phyloP scores from a whole-genome alignment of 2,797 vertebrate species.

The Remorina albescens region DNA sequence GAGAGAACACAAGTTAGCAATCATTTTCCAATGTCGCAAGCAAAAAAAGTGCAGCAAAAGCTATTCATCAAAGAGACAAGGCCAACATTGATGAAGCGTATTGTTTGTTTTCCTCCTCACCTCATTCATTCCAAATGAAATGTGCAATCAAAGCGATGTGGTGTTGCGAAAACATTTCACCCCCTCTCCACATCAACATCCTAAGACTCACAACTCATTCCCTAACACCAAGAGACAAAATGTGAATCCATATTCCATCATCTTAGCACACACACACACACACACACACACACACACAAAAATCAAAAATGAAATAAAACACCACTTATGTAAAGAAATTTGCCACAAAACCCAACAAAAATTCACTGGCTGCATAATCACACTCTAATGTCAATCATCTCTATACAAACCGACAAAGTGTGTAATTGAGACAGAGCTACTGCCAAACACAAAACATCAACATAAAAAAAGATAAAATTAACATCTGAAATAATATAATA shows the following conservation, averaged over 20 bases:
- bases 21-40: constrained; percentile 61
- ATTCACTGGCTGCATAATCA: constrained; percentile 40
- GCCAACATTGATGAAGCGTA: constrained; percentile 75
- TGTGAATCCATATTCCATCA: constrained; percentile 56
- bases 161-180: constrained; percentile 62
- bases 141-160: constrained; percentile 75
- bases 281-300: no score
- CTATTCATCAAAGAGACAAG: constrained; percentile 76
- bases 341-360: constrained; percentile 39
- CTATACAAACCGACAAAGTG: constrained; percentile 46
- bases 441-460: constrained; percentile 60
- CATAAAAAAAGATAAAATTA: constrained; percentile 65
- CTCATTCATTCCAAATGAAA: constrained; percentile 76
- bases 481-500: constrained; percentile 70
- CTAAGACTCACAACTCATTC: constrained; percentile 57
- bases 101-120: constrained; percentile 72
- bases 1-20: constrained; percentile 68
- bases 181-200: constrained; percentile 51
- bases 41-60: constrained; percentile 59
- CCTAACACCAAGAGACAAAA: constrained; percentile 57
- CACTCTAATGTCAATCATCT: constrained; percentile 64
- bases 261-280: constrained; percentile 2
- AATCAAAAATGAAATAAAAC: neutral
- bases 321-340: constrained; percentile 60
- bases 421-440: constrained; percentile 61